phyloP scores from a whole-genome alignment of 2,888 invertebrate genomes.

The Carabus problematicus region DNA sequence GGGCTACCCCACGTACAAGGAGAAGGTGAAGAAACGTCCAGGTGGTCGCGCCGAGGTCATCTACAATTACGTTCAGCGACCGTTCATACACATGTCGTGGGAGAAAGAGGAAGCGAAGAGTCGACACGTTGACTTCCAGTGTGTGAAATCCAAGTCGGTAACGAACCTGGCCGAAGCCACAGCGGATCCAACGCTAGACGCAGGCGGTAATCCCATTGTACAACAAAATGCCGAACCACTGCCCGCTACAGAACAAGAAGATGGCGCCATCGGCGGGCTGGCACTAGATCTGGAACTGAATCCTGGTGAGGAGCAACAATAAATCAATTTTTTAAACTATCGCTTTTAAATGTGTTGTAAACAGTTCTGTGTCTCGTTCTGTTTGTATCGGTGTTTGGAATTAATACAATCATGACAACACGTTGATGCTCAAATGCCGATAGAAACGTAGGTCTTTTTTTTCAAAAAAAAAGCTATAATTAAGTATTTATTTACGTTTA shows the following conservation, averaged over 20 bases:
- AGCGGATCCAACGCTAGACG: conserved; percentile 82
- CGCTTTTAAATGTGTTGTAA: conserved; percentile 1
- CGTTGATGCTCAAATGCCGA: too few relatives aligned
- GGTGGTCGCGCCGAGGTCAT: conserved; percentile 97
- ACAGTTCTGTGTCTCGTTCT: conserved; percentile 1
- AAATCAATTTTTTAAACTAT: not conserved
- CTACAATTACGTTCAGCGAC: conserved; percentile 99
- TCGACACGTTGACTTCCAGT: conserved; percentile 98
- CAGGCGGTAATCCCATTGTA: conserved; percentile 51
- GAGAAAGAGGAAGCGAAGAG: conserved; percentile 99
- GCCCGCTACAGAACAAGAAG: conserved; percentile 46
- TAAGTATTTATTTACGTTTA: too few relatives aligned
- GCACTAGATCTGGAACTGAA: conserved; percentile 43
- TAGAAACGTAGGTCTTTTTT: too few relatives aligned
- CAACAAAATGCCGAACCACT: conserved; percentile 43
- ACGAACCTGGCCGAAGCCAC: conserved; percentile 96
- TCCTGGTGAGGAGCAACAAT: conserved; percentile 37
- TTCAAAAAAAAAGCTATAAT: too few relatives aligned
- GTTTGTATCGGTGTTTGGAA: not conserved
- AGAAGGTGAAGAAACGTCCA: conserved; percentile 94
- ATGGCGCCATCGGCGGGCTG: conserved; percentile 47
- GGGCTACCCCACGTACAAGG: conserved; percentile 99
- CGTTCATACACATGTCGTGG: conserved; percentile 99
- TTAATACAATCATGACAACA: too few relatives aligned
- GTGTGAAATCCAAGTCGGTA: conserved; percentile 97